A percentile compares a stretch with the other conserved stretches of the same genome.
Evolutionary conservation across 1,140 invertebrate genomes (phyloP).

Genomic region (Rhagoletis pomonella): DNA sequence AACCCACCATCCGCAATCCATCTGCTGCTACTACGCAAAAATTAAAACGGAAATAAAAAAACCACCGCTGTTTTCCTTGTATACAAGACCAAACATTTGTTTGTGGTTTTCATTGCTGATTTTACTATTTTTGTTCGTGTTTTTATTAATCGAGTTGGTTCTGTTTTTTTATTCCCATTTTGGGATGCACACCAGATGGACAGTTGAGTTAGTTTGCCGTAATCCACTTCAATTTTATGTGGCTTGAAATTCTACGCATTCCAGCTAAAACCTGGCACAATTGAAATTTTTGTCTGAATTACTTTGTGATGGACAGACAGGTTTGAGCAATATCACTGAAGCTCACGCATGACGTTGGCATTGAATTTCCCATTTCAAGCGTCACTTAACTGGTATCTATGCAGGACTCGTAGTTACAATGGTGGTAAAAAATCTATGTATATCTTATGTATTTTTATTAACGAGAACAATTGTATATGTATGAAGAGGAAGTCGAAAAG

Average conservation of each 20-base stretch:
- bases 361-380: constrained; percentile 18
- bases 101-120: constrained; percentile 37
- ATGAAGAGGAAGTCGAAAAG: no score
- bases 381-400: constrained; percentile 13
- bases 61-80: constrained; percentile 35
- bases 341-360: background rate
- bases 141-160: no score
- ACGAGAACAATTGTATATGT: no score
- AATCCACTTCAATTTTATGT: background rate
- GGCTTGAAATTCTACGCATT: constrained; percentile 17
- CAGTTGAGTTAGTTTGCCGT: background rate
- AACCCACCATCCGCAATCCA: background rate
- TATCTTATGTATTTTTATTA: no score
- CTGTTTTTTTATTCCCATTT: background rate
- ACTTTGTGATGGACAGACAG: background rate
- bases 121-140: background rate
- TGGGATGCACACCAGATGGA: background rate
- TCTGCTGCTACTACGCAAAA: background rate
- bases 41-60: constrained; percentile 34
- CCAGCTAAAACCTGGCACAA: constrained; percentile 8
- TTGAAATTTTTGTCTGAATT: constrained; percentile 12
- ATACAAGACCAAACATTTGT: constrained; percentile 50
- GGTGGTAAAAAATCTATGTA: no score
- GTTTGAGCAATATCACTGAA: background rate
- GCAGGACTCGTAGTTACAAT: background rate